These are phyloP conservation scores for Diabrotica balteata DNA, from an alignment of 2,888 invertebrate species.

Conservation along the genomic window DNA sequence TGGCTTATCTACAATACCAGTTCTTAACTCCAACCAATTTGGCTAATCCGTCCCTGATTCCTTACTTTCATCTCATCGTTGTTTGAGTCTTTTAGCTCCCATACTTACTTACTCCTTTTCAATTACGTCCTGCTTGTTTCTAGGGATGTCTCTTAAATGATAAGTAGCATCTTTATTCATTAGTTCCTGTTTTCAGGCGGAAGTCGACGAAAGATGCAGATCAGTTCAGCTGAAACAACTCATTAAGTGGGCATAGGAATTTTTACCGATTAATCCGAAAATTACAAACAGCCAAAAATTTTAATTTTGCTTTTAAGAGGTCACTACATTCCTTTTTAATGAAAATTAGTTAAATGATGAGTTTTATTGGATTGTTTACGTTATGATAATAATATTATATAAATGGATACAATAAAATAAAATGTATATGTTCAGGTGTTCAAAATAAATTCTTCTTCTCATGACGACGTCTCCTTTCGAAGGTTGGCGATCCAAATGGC, in stretches of 20 bases:
- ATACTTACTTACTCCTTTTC: constrained; percentile 33
- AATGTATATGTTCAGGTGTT: too few relatives aligned
- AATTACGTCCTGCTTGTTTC: constrained; percentile 40
- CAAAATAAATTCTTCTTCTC: too few relatives aligned
- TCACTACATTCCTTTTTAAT: too few relatives aligned
- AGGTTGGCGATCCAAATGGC: too few relatives aligned
- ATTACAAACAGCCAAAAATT: too few relatives aligned
- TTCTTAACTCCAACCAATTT: not conserved
- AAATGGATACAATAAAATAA: too few relatives aligned
- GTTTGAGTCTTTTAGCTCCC: constrained; percentile 21
- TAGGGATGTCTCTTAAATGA: constrained; percentile 43
- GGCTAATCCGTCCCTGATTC: not conserved
- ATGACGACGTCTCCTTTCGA: too few relatives aligned
- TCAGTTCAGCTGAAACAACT: constrained; percentile 9
- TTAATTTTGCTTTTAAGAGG: too few relatives aligned
- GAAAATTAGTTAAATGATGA: too few relatives aligned
- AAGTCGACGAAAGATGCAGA: not conserved
- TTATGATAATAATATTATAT: too few relatives aligned
- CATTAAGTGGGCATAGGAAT: constrained; percentile 3
- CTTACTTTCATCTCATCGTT: constrained; percentile 4
- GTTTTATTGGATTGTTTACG: too few relatives aligned
- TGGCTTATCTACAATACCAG: too few relatives aligned
- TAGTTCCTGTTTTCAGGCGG: constrained; percentile 30
- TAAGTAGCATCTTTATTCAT: constrained; percentile 46
- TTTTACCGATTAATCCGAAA: not conserved